Evolutionary conservation across 2,797 vertebrate genomes (phyloP).

Genomic region (Galago senegalensis): DNA sequence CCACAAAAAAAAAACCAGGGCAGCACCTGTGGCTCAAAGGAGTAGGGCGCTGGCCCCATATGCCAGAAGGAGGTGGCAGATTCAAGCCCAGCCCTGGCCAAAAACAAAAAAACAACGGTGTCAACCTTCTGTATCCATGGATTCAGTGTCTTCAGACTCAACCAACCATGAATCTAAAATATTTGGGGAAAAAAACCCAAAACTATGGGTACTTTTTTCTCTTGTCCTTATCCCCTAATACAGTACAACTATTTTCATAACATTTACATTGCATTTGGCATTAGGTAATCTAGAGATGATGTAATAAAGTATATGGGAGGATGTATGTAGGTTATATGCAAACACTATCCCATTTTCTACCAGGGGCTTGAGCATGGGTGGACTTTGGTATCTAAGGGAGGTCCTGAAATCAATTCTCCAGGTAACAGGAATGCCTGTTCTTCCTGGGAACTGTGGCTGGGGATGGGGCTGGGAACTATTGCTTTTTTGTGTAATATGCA

Average conservation of each 20-base stretch:
- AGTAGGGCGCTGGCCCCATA: no score
- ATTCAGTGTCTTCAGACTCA: no score
- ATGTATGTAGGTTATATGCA: neutral
- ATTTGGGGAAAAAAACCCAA: neutral
- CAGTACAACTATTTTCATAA: neutral
- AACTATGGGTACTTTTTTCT: neutral
- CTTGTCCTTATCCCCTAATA: neutral
- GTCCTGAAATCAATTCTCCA: neutral
- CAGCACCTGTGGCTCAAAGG: no score
- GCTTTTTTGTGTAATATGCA: neutral
- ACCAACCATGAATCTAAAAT: no score
- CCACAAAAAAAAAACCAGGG: no score
- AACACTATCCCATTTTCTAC: neutral
- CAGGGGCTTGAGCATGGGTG: neutral
- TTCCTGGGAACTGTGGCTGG: neutral
- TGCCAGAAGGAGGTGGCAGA: no score
- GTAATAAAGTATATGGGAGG: neutral
- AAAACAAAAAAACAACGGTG: no score
- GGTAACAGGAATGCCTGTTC: neutral
- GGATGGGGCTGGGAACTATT: neutral
- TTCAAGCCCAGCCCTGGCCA: no score
- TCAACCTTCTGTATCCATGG: no score
- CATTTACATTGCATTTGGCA: neutral
- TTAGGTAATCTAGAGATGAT: neutral
- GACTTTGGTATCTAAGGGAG: neutral